phyloP scores from a whole-genome alignment of 1,140 invertebrate species.

The Epicauta chinensis region DNA sequence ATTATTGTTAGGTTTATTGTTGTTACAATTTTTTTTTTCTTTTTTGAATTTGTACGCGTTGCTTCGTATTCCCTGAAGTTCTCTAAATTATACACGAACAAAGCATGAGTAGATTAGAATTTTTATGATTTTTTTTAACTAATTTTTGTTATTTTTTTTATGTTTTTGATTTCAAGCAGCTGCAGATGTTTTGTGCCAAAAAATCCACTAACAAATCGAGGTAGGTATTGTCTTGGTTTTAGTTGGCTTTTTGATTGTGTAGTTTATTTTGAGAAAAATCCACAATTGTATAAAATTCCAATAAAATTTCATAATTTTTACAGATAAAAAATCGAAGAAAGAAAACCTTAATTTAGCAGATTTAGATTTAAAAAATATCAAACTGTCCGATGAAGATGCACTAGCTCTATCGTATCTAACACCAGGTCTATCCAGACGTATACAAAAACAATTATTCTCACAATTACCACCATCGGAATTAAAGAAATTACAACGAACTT shows the following conservation, averaged over 20 bases:
- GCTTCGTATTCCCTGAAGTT: background rate
- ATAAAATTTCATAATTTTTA: slow-evolving; percentile 17
- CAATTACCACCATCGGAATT: slow-evolving; percentile 57
- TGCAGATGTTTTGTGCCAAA: slow-evolving; percentile 41
- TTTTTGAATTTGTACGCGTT: background rate
- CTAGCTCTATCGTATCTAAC: slow-evolving; percentile 58
- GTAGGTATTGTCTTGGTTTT: slow-evolving; percentile 27
- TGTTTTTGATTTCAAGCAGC: slow-evolving; percentile 37
- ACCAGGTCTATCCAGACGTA: slow-evolving; percentile 54
- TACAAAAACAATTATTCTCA: slow-evolving; percentile 56
- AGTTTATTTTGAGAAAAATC: slow-evolving; percentile 6
- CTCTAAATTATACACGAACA: background rate
- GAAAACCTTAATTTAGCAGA: slow-evolving; percentile 56
- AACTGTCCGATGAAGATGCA: slow-evolving; percentile 58
- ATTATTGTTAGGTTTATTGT: background rate
- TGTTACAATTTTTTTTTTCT: slow-evolving; percentile 3
- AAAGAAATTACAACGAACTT: slow-evolving; percentile 51
- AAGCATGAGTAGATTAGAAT: slow-evolving; percentile 21
- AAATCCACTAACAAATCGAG: slow-evolving; percentile 33
- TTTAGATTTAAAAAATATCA: slow-evolving; percentile 56
- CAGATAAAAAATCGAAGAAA: slow-evolving; percentile 39
- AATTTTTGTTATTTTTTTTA: slow-evolving; percentile 34
- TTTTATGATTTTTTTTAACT: slow-evolving; percentile 30
- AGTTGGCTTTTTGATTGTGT: slow-evolving; percentile 15
- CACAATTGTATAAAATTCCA: background rate